Evolutionary conservation across 2,797 vertebrate species (phyloP).

Genomic region (Coracias cyanogaster): DNA sequence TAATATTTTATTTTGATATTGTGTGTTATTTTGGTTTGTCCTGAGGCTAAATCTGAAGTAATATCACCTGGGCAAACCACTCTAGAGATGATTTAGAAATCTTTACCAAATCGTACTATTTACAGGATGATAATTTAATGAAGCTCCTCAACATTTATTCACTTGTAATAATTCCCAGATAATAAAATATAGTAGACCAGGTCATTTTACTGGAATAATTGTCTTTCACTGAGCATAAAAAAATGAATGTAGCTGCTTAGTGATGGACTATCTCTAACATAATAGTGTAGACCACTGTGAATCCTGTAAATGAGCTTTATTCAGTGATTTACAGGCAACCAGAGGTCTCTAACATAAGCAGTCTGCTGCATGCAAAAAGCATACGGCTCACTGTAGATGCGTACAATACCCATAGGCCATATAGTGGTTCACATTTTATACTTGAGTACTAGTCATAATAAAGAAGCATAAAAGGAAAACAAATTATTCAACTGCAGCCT

Average conservation of each 20-base stretch:
- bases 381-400: neutral
- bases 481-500: neutral
- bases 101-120: neutral
- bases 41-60: neutral
- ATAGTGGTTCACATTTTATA: neutral
- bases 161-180: conserved; percentile 12
- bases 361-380: neutral
- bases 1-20: neutral
- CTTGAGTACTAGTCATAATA: neutral
- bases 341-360: neutral
- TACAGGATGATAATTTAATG: neutral
- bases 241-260: neutral
- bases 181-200: neutral
- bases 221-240: neutral
- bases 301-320: neutral
- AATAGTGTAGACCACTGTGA: neutral
- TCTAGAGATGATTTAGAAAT: neutral
- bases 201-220: neutral
- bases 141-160: neutral
- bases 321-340: neutral
- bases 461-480: neutral
- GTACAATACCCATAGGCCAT: neutral
- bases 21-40: neutral
- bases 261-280: neutral
- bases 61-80: neutral